Evolutionary conservation across 2,113 vertebrate species (phyloP).

Genomic region (Apteryx mantelli): DNA sequence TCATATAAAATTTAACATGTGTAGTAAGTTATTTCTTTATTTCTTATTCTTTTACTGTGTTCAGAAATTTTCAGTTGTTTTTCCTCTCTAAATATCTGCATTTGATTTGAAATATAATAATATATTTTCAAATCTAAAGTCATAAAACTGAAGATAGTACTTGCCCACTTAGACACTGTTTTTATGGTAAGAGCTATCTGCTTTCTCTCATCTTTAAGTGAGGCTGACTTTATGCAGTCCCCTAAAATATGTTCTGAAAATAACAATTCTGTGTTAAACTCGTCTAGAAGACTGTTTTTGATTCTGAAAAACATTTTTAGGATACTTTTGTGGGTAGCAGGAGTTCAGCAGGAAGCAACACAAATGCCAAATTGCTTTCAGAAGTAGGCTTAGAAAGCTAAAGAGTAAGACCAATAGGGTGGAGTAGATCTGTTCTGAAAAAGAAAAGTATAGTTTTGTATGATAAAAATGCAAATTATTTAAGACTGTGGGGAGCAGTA

Average conservation of each 20-base stretch:
- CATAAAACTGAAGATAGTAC: not conserved
- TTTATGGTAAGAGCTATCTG: not conserved
- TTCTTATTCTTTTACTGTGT: not conserved
- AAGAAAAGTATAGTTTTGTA: not conserved
- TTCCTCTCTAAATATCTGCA: not conserved
- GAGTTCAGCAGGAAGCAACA: not conserved
- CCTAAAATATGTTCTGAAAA: conserved; percentile 3
- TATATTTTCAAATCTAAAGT: not conserved
- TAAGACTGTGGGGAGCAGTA: not conserved
- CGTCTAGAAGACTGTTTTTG: not conserved
- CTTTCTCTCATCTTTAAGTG: not conserved
- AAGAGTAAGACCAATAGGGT: not conserved
- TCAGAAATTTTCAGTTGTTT: not conserved
- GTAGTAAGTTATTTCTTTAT: not conserved
- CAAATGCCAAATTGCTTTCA: not conserved
- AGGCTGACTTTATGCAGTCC: not conserved
- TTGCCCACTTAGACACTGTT: not conserved
- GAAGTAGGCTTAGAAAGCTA: not conserved
- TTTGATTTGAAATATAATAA: not conserved
- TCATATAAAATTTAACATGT: not conserved
- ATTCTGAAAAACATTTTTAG: not conserved
- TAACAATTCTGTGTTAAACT: not conserved
- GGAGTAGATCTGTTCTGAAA: not conserved
- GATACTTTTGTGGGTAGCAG: not conserved
- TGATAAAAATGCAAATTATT: not conserved